Percentiles rank a stretch among this genome's conserved stretches.
phyloP scores from a whole-genome alignment of 2,797 vertebrate genomes.

The Notolepis coatsorum region DNA sequence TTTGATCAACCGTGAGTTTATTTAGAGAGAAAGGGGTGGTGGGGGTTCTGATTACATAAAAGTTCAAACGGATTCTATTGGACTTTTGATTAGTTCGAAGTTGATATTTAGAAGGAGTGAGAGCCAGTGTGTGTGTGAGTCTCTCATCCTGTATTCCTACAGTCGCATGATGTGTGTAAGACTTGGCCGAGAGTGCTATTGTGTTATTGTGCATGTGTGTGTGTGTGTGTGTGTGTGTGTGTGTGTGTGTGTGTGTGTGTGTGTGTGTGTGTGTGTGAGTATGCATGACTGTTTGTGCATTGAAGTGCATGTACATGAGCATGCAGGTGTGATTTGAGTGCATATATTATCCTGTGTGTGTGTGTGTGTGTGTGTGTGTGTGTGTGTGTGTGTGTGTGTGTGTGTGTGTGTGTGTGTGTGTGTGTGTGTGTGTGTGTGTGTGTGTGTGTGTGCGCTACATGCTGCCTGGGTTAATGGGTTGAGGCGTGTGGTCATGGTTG shows the following conservation, averaged over 20 bases:
- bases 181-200: no score
- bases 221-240: background rate
- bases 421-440: conserved; percentile 1
- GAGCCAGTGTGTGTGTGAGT: conserved; percentile 8
- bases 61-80: no score
- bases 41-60: no score
- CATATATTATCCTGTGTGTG: no score
- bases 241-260: background rate
- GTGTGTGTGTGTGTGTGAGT: background rate
- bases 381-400: background rate
- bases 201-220: background rate
- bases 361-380: background rate
- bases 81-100: no score
- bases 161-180: no score
- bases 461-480: conserved; percentile 6
- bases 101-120: no score
- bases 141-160: no score
- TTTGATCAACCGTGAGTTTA: no score
- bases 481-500: background rate
- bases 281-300: background rate
- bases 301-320: conserved; percentile 2
- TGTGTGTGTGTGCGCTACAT: conserved; percentile 7
- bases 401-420: background rate
- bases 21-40: no score
- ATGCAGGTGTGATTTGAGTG: no score